Percentiles rank a stretch among this genome's conserved stretches.
phyloP scores from a whole-genome alignment of 2,113 vertebrate species.

The Pantherophis guttatus region DNA sequence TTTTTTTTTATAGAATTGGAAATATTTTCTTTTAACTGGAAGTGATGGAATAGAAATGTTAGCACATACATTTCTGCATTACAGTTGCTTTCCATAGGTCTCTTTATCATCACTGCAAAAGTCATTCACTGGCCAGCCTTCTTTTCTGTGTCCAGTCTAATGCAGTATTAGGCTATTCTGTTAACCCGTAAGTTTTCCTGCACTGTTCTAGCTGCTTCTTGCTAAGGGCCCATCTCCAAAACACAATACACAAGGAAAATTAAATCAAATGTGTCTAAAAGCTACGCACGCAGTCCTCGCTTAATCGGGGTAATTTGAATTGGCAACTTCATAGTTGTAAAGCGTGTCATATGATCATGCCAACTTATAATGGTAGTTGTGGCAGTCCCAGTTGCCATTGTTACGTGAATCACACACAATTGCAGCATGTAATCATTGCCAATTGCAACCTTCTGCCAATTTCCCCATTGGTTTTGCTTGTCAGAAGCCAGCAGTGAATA shows the following conservation, averaged over 20 bases:
- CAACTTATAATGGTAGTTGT: not conserved
- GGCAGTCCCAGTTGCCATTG: not conserved
- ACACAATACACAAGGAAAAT: not conserved
- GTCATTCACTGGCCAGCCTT: no score
- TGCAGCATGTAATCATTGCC: not conserved
- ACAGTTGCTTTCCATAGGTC: not conserved
- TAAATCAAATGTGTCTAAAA: not conserved
- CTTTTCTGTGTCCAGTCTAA: not conserved
- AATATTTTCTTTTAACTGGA: not conserved
- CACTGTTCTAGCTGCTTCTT: not conserved
- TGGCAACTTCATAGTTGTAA: not conserved
- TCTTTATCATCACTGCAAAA: not conserved
- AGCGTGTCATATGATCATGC: not conserved
- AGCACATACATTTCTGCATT: not conserved
- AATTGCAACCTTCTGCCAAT: not conserved
- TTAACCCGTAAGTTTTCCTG: not conserved
- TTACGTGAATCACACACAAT: not conserved
- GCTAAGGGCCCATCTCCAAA: not conserved
- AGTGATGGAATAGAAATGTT: not conserved
- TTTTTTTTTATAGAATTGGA: not conserved
- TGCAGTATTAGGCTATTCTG: not conserved
- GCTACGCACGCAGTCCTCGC: not conserved
- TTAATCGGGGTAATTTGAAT: not conserved
- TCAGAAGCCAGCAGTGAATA: not conserved
- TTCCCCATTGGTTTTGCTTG: not conserved